A percentile compares a stretch with the other conserved stretches of the same genome.
These are phyloP conservation scores for Pseudococcus jackbeardsleyi DNA, from an alignment of 2,888 invertebrate genomes.

Conservation along the genomic window DNA sequence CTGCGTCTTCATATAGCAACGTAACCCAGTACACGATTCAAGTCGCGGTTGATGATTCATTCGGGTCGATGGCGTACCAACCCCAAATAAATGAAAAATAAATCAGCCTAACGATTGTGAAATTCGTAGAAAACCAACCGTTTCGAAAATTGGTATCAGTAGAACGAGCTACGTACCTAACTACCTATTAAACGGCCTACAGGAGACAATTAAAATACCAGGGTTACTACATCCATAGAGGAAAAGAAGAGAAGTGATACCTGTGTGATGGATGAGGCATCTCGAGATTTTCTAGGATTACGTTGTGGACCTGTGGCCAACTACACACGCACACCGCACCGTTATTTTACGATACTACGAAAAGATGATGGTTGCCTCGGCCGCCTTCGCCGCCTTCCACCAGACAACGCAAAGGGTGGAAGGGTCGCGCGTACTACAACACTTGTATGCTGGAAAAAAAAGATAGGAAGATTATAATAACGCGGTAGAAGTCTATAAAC, in stretches of 20 bases:
- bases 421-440: background rate
- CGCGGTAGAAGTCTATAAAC: background rate
- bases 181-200: no score
- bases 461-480: slow-evolving; percentile 18
- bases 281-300: background rate
- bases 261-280: background rate
- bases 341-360: slow-evolving; percentile 47
- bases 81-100: background rate
- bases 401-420: background rate
- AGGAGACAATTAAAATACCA: slow-evolving; percentile 4
- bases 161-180: no score
- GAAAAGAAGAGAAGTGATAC: background rate
- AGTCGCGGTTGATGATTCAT: background rate
- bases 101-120: background rate
- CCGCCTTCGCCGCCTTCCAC: background rate
- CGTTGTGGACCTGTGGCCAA: background rate
- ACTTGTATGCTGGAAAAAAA: background rate
- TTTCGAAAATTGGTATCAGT: background rate
- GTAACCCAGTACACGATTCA: background rate
- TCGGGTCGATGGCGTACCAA: background rate
- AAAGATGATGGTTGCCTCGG: background rate
- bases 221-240: background rate
- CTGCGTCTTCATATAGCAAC: background rate
- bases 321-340: slow-evolving; percentile 25
- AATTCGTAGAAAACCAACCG: background rate